phyloP scores from a whole-genome alignment of 2,797 vertebrate species.

The Sciaenops ocellatus region DNA sequence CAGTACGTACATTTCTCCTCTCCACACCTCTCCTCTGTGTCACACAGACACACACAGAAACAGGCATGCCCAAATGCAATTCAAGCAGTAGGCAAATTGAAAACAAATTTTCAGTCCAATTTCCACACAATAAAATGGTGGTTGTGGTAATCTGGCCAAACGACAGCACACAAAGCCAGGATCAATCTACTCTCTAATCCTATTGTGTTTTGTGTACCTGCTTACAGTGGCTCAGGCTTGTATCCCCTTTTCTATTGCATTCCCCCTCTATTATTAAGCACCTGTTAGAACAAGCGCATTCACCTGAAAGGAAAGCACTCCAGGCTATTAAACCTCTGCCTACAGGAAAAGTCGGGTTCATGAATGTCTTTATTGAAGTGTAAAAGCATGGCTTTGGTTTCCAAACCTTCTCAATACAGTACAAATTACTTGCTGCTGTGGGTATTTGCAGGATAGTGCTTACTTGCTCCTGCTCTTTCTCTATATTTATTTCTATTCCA shows the following conservation, averaged over 20 bases:
- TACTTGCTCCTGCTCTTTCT: constrained; percentile 23
- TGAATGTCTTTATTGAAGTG: constrained; percentile 66
- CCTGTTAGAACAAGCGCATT: constrained; percentile 79
- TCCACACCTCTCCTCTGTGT: constrained; percentile 39
- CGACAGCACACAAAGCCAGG: constrained; percentile 74
- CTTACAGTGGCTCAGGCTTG: constrained; percentile 76
- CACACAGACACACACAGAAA: constrained; percentile 39
- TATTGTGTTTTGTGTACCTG: constrained; percentile 81
- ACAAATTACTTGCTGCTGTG: constrained; percentile 33
- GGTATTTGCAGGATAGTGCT: constrained; percentile 36
- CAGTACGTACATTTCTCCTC: constrained; percentile 20
- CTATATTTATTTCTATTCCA: constrained; percentile 38
- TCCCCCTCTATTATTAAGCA: constrained; percentile 76
- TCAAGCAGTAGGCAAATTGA: constrained; percentile 73
- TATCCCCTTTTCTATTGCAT: constrained; percentile 66
- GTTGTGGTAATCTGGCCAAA: constrained; percentile 77
- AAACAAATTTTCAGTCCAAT: constrained; percentile 79
- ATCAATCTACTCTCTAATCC: constrained; percentile 80
- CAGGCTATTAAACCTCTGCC: constrained; percentile 69
- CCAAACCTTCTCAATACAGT: constrained; percentile 38
- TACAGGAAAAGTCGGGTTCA: constrained; percentile 54
- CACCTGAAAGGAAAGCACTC: constrained; percentile 75
- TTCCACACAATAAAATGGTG: constrained; percentile 75
- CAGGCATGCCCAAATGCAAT: constrained; percentile 65
- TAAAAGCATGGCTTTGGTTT: constrained; percentile 55